Conservation (phyloP, 1,140 invertebrate species). For the Fopius arisanus region DNA sequence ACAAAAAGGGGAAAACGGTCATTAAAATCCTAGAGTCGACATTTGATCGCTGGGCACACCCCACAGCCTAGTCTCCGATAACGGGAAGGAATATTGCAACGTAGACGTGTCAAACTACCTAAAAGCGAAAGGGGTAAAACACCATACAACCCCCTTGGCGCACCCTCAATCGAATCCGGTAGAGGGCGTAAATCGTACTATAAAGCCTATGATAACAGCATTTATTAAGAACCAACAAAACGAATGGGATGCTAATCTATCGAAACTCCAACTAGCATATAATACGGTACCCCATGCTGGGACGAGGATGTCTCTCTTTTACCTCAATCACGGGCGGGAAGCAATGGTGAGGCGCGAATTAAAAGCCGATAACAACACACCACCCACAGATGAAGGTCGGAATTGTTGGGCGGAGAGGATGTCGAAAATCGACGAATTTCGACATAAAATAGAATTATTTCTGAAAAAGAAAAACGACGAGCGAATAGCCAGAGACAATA, state of each 20-base stretch:
- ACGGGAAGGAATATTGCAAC: conserved; percentile 28
- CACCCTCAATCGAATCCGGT: conserved; percentile 24
- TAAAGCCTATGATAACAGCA: no score
- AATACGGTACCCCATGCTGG: conserved; percentile 29
- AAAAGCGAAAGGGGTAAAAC: conserved; percentile 15
- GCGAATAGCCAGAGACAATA: conserved; percentile 18
- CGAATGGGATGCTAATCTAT: conserved; percentile 10
- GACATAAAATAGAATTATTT: conserved; percentile 25
- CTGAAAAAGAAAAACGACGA: conserved; percentile 10
- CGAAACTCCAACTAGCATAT: conserved; percentile 27
- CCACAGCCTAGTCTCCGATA: conserved; percentile 18
- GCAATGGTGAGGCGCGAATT: neutral
- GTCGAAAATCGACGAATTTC: conserved; percentile 16
- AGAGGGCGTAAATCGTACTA: conserved; percentile 20
- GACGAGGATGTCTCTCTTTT: conserved; percentile 24
- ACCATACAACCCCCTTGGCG: conserved; percentile 4
- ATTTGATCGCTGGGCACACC: conserved; percentile 25
- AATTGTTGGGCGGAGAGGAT: conserved; percentile 10
- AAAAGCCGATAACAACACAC: neutral
- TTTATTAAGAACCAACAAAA: conserved; percentile 15
- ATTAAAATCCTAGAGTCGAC: conserved; percentile 15
- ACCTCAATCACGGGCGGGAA: conserved; percentile 19
- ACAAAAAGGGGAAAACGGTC: conserved; percentile 4
- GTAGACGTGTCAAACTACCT: conserved; percentile 32
- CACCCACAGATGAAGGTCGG: neutral